Evolutionary conservation across 1,140 invertebrate genomes (phyloP), one percentile per base, ranked within the genome.

Genomic region (Aphaenogaster floridana): DNA sequence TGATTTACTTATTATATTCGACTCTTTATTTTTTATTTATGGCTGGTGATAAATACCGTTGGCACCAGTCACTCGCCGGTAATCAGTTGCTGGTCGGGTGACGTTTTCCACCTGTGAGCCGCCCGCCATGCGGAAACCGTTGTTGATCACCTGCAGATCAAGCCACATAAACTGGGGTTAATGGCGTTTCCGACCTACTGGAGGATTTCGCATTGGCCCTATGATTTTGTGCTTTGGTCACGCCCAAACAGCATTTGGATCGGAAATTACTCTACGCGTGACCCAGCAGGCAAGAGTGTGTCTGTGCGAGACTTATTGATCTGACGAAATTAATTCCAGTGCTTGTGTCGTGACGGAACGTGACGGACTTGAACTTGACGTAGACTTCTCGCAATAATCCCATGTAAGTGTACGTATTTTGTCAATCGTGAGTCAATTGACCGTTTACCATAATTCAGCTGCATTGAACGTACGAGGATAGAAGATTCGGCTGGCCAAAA

Each of bases 1-100:
- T 93, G 90, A 76, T 91, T 76, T 92, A 93, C 87, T 91, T 89
- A 93, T 57, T 90, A 91, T 84, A 91, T 92, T 78, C 6, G 86
- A 89, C 83, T 93, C 92, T 93, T 91, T 86, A 85, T 52, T 68
- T 69, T 94, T 92, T 94, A 94, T 95, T 92, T 95, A 95, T 94
- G 95, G 94, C 95, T 95, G 95, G 95, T 95, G 94, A 95, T 95
- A 95, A 95, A 95, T 95, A 95, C 95, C 95, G 94, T 95, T 93
- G 95, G 94, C 94, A 95, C 95, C 95, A 95, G 95, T 95, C 94
- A 94, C 94, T 95, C 92, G 94, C 92, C 93, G 94, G 93, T 93
- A 94, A 94, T 94, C 94, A 94, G 94, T 94, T 94, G 94, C 93
- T 93, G 94, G 91, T 94, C 93, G 90, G 94, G 93, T 93, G 92